Evolutionary conservation across 2,888 invertebrate species (phyloP).

Genomic region (Microplitis manilae): DNA sequence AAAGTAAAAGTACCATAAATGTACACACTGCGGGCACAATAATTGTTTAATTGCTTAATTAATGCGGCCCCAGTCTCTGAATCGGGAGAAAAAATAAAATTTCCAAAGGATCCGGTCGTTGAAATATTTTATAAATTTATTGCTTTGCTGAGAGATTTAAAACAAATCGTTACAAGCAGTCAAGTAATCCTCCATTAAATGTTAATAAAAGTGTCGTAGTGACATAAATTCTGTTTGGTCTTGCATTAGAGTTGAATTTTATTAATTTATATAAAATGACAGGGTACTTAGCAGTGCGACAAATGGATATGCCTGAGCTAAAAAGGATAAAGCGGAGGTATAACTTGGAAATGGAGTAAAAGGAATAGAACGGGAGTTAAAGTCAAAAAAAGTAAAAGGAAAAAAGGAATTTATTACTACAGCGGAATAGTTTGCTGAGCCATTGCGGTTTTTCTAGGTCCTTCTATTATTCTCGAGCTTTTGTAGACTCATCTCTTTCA

Average conservation of each 20-base stretch:
- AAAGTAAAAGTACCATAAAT: not conserved
- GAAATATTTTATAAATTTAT: not conserved
- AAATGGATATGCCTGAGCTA: not conserved
- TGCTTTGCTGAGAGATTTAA: not conserved
- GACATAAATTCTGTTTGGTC: not conserved
- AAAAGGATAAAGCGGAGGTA: not conserved
- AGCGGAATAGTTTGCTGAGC: slow-evolving; percentile 68
- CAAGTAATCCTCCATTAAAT: not conserved
- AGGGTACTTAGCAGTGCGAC: not conserved
- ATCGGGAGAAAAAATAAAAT: not conserved
- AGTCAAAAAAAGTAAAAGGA: slow-evolving; percentile 50
- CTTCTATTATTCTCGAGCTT: slow-evolving; percentile 52
- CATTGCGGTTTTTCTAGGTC: slow-evolving; percentile 46
- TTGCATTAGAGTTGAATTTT: not conserved
- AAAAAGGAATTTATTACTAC: slow-evolving; percentile 70
- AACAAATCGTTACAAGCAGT: not conserved
- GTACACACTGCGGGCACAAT: not conserved
- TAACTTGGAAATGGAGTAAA: not conserved
- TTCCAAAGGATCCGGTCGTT: not conserved
- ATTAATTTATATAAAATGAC: not conserved
- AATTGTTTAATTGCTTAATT: not conserved
- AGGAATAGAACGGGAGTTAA: not conserved
- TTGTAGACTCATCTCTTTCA: slow-evolving; percentile 40
- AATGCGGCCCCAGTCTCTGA: not conserved
- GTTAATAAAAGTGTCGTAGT: not conserved